These are phyloP conservation scores for Conistra vaccinii DNA, from an alignment of 2,888 invertebrate species.

Conservation along the genomic window DNA sequence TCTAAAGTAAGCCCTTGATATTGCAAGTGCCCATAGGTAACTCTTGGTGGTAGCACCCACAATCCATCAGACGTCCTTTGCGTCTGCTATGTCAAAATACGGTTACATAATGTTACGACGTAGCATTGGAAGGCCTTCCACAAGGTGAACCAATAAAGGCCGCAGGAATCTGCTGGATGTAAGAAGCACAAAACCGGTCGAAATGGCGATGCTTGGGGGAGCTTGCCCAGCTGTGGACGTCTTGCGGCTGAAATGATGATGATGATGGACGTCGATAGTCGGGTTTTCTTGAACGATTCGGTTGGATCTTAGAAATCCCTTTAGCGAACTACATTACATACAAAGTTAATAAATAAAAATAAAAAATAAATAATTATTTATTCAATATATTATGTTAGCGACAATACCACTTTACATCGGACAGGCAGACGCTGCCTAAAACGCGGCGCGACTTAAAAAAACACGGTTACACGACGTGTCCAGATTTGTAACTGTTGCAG, in stretches of 20 bases:
- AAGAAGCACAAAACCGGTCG: too few relatives aligned
- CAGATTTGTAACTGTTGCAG: not conserved
- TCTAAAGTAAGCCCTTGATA: not conserved
- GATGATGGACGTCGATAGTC: too few relatives aligned
- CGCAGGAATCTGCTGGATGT: too few relatives aligned
- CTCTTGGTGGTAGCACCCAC: not conserved
- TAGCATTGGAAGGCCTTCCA: too few relatives aligned
- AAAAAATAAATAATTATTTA: too few relatives aligned
- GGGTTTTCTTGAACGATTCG: too few relatives aligned
- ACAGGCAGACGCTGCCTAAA: too few relatives aligned
- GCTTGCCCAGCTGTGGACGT: too few relatives aligned
- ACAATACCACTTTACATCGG: not conserved
- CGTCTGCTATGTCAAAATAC: not conserved
- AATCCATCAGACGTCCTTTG: not conserved
- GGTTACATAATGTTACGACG: not conserved
- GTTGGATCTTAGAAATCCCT: not conserved
- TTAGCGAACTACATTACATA: not conserved
- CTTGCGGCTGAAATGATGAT: too few relatives aligned
- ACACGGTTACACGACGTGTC: slow-evolving; percentile 4
- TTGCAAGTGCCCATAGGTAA: not conserved
- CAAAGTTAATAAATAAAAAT: too few relatives aligned
- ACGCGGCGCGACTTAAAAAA: slow-evolving; percentile 16
- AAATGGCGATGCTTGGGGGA: too few relatives aligned
- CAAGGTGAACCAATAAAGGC: too few relatives aligned
- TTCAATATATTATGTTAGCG: not conserved